Conservation (phyloP, 1,140 invertebrate genomes). For the Sinonovacula constricta region DNA sequence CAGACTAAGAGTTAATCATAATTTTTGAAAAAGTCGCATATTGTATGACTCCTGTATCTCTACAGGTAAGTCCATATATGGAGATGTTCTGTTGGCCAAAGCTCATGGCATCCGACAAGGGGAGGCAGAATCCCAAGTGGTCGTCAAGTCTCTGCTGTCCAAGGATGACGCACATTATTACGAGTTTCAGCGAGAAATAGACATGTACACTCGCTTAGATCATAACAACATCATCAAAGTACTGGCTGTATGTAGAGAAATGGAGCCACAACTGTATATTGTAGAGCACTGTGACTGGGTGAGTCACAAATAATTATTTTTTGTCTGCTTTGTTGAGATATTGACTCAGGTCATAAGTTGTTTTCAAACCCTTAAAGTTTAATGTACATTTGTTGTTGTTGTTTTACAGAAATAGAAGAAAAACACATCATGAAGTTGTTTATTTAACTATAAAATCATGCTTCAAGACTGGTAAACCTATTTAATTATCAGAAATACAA, state of each 20-base stretch:
- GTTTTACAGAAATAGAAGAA: too few relatives aligned
- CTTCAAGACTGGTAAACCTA: too few relatives aligned
- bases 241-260: constrained; percentile 89
- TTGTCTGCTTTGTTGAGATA: too few relatives aligned
- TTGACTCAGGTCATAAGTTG: too few relatives aligned
- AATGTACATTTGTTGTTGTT: too few relatives aligned
- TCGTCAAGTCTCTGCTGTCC: constrained; percentile 87
- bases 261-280: constrained; percentile 92
- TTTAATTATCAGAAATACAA: too few relatives aligned
- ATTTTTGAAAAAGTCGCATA: background rate
- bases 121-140: constrained; percentile 81
- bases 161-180: constrained; percentile 87
- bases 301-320: too few relatives aligned
- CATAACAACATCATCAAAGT: constrained; percentile 90
- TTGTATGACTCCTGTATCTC: constrained; percentile 6
- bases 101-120: constrained; percentile 78
- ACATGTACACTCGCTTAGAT: constrained; percentile 88
- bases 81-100: constrained; percentile 91
- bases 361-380: too few relatives aligned
- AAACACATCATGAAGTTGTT: too few relatives aligned
- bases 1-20: background rate
- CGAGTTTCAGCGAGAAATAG: constrained; percentile 92
- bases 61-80: constrained; percentile 91
- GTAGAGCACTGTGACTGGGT: constrained; percentile 96
- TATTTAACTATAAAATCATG: too few relatives aligned